Conservation (phyloP, 1,140 invertebrate genomes). For the Delia radicum region DNA sequence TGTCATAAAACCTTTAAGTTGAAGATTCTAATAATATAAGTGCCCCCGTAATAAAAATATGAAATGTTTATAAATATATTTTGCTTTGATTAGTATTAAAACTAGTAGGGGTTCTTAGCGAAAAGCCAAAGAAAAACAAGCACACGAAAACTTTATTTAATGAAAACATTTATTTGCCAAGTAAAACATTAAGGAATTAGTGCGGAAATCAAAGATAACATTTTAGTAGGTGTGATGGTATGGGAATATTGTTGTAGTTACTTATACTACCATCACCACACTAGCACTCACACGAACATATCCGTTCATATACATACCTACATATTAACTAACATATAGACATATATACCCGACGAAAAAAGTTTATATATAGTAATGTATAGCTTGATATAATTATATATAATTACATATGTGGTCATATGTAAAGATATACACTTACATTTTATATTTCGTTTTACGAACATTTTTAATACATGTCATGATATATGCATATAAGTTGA, state of each 20-base stretch:
- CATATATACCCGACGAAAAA: too few species aligned
- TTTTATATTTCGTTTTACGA: too few species aligned
- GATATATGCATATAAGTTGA: too few species aligned
- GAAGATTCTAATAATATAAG: too few species aligned
- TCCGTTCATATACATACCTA: not conserved
- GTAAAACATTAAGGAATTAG: constrained; percentile 23
- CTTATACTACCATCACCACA: not conserved
- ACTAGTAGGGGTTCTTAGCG: not conserved
- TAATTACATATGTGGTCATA: too few species aligned
- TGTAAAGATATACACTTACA: too few species aligned
- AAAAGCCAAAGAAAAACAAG: not conserved
- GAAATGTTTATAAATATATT: not conserved
- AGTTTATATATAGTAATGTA: too few species aligned
- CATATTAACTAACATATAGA: too few species aligned
- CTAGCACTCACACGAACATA: not conserved
- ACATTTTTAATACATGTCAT: too few species aligned
- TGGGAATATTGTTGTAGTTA: not conserved
- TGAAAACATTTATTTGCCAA: constrained; percentile 23
- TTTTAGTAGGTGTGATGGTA: constrained; percentile 13
- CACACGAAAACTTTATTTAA: constrained; percentile 9
- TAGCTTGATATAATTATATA: too few species aligned
- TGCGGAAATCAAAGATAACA: constrained; percentile 24
- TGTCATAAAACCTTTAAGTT: too few species aligned
- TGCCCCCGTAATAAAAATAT: too few species aligned
- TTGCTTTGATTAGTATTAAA: not conserved